These are phyloP conservation scores for Drosophila differens DNA, from an alignment of 2,888 invertebrate species.

Conservation along the genomic window DNA sequence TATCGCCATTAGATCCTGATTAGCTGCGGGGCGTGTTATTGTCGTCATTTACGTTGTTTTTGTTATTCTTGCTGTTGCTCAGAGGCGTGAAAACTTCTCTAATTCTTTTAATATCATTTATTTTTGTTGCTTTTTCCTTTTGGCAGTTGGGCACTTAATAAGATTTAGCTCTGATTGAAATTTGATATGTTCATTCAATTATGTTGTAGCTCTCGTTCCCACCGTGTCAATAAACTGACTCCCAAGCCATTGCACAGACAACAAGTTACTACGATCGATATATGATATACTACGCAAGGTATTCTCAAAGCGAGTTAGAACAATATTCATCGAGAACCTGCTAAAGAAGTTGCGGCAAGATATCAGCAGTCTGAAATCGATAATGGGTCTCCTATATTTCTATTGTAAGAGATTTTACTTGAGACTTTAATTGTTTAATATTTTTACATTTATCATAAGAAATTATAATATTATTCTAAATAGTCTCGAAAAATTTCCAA, in stretches of 20 bases:
- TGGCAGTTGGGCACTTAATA: conserved; percentile 62
- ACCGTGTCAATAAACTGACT: conserved; percentile 70
- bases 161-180: conserved; percentile 73
- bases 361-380: not conserved
- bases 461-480: not conserved
- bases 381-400: not conserved
- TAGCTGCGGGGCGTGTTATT: conserved; percentile 76
- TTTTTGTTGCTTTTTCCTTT: conserved; percentile 8
- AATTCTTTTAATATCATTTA: conserved; percentile 1
- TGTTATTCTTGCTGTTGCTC: conserved; percentile 11
- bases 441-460: not conserved
- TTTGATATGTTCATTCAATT: conserved; percentile 80
- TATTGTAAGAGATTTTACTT: not conserved
- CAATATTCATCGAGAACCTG: not conserved
- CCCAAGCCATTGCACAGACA: conserved; percentile 12
- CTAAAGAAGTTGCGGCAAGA: not conserved
- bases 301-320: not conserved
- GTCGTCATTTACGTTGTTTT: conserved; percentile 19
- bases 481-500: not conserved
- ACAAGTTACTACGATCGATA: conserved; percentile 27
- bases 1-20: conserved; percentile 81
- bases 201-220: conserved; percentile 37
- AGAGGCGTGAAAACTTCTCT: conserved; percentile 25
- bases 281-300: not conserved
- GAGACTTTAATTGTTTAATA: not conserved